Evolutionary conservation across 2,888 invertebrate genomes (phyloP).

Genomic region (Altica lythri): DNA sequence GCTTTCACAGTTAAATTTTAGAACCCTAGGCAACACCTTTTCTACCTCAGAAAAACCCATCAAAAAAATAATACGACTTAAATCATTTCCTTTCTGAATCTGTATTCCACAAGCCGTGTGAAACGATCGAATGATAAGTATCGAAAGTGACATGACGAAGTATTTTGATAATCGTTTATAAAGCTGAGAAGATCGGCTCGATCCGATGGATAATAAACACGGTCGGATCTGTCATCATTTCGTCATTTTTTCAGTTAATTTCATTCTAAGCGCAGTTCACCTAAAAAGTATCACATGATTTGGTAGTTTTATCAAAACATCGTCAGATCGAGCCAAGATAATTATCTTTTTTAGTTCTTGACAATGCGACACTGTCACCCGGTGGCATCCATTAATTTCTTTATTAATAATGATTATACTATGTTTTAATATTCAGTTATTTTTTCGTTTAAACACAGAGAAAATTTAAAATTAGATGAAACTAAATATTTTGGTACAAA

Average conservation of each 20-base stretch:
- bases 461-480: not conserved
- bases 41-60: too few species aligned
- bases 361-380: constrained; percentile 13
- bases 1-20: too few species aligned
- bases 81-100: too few species aligned
- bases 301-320: constrained; percentile 26
- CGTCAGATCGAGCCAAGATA: constrained; percentile 9
- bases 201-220: constrained; percentile 39
- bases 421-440: too few species aligned
- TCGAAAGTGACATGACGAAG: constrained; percentile 48
- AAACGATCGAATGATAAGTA: constrained; percentile 40
- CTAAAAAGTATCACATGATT: constrained; percentile 23
- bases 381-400: constrained; percentile 10
- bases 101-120: constrained; percentile 19
- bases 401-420: too few species aligned
- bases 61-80: too few species aligned
- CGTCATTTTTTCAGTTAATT: constrained; percentile 51
- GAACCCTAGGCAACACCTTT: too few species aligned
- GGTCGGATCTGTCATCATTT: constrained; percentile 44
- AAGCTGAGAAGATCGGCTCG: constrained; percentile 41
- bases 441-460: not conserved
- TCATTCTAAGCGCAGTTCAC: constrained; percentile 34
- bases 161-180: constrained; percentile 51
- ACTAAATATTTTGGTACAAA: not conserved
- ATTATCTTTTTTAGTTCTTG: constrained; percentile 12